phyloP scores from a whole-genome alignment of 2,113 vertebrate genomes.

The Heteronetta atricapilla region DNA sequence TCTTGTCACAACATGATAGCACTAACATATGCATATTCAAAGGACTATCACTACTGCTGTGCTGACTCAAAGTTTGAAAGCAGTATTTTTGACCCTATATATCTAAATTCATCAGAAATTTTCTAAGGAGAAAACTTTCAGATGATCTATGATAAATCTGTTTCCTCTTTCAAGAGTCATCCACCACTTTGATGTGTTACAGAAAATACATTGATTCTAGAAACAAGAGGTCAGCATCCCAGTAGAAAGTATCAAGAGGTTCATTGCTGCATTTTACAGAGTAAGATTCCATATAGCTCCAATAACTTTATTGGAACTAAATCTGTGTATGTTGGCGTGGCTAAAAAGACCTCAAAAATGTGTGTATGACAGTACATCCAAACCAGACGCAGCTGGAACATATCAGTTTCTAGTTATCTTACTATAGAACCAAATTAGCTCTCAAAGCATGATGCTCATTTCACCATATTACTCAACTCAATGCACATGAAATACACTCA shows the following conservation, averaged over 20 bases:
- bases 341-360: background rate
- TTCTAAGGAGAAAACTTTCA: background rate
- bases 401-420: background rate
- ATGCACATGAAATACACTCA: background rate
- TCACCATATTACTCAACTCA: background rate
- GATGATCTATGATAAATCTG: background rate
- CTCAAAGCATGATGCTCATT: background rate
- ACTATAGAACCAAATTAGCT: background rate
- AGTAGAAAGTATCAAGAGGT: background rate
- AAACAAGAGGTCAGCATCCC: background rate
- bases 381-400: background rate
- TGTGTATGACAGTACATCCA: background rate
- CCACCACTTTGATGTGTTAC: background rate
- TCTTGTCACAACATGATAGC: background rate
- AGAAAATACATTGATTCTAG: background rate
- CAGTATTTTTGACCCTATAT: background rate
- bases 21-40: background rate
- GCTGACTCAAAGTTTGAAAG: background rate
- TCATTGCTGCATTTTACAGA: background rate
- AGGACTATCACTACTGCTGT: background rate
- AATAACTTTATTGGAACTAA: background rate
- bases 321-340: background rate
- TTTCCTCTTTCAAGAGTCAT: background rate
- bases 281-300: background rate
- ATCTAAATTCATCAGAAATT: background rate